Base-by-base conservation (phyloP, 2,888 invertebrate genomes). In the Pheosia gnoma region DNA sequence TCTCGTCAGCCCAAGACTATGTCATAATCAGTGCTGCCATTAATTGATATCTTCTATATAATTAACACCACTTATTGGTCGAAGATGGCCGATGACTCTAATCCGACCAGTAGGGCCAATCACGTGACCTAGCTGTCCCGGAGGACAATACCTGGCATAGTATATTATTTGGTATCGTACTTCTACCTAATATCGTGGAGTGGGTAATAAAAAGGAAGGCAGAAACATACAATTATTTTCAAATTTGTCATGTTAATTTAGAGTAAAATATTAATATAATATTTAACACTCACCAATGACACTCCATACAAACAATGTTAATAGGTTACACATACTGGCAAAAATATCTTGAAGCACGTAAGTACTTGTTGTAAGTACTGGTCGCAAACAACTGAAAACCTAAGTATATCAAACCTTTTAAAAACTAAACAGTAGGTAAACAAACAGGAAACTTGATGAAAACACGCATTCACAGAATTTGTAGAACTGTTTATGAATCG, bases 361-460 rank as follows among this genome's bases (percentile, higher is more conserved):
- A n/a, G n/a, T 49, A 13, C 49, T 49, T 13, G n/a, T 13, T 49
- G 49, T 13, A n/a, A 47, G 47, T 49, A n/a, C 13, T 13, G 0
- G 6, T 49, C 3, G 13, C 49, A 13, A 49, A 49, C 13, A 49
- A 49, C 49, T 49, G 49, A 49, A 49, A 49, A 49, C 13, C 5
- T 13, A 7, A 3, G 25, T 25, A 25, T 25, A 2, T 25, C 25
- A 25, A 25, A 25, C 25, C 25, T 1, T 25, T 13, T 13, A 5
- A 5, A 13, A 49, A 1, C 7, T 9, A 51, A 51, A 51, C 51
- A 11, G 36, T 36, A 11, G 6, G 51, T 51, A 36, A 5, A 52
- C 3, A 52, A 36, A 52, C 52, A 52, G 52, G 52, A 52, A 52
- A 52, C 36, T 9, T 54, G 55, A 64, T 70, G 54, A 59, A 61